Conservation (phyloP, 2,113 vertebrate species). For the Muscicapa adusta region DNA sequence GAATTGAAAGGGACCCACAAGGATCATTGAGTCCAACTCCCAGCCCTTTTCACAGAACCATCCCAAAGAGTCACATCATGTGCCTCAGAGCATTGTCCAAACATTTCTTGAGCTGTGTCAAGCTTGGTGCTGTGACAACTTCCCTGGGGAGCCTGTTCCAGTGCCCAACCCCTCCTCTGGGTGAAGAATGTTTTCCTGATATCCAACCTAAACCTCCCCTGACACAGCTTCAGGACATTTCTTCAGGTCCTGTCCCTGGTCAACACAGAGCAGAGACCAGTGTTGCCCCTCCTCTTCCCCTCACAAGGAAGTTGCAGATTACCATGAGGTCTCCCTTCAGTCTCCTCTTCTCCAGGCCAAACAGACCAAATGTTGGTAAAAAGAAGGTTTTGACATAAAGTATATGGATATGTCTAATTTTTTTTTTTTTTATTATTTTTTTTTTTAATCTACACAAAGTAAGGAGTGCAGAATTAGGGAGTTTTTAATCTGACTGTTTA, state of each 20-base stretch:
- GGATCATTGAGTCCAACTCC: accelerated
- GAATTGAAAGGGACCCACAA: neutral
- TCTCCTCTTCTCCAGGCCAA: neutral
- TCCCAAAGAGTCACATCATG: neutral
- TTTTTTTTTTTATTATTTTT: neutral
- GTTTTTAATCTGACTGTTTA: neutral
- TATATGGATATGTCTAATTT: neutral
- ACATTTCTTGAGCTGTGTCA: neutral
- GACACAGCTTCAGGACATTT: neutral
- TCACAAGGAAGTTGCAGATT: accelerated
- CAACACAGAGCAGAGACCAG: neutral
- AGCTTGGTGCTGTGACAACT: neutral
- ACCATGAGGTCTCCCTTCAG: neutral
- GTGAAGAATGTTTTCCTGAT: neutral
- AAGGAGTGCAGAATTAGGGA: neutral
- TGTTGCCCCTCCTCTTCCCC: neutral
- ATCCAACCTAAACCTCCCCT: neutral
- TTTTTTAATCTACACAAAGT: neutral
- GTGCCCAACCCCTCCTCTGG: accelerated
- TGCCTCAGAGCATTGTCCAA: neutral
- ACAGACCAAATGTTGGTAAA: neutral
- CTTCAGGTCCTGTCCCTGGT: accelerated
- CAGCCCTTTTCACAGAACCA: neutral
- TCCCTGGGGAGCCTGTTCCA: neutral
- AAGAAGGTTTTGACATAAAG: neutral